phyloP scores from a whole-genome alignment of 2,797 vertebrate genomes.

The Ptychobarbus kaznakovi region DNA sequence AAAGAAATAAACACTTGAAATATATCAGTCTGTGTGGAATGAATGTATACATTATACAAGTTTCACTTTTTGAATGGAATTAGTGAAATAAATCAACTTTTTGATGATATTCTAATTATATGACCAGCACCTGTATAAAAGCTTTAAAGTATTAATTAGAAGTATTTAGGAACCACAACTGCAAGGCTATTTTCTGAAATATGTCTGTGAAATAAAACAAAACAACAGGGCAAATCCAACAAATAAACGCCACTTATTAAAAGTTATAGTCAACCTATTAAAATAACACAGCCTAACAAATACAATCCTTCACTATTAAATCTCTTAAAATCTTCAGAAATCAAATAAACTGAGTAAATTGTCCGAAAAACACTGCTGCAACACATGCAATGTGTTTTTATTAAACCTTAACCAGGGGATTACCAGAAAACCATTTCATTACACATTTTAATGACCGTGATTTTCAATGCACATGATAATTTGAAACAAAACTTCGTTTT shows the following conservation, averaged over 20 bases:
- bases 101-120: too few species aligned
- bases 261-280: constrained; percentile 36
- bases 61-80: too few species aligned
- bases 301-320: constrained; percentile 45
- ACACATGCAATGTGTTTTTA: constrained; percentile 54
- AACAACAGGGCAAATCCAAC: constrained; percentile 1
- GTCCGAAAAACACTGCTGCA: constrained; percentile 53
- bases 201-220: constrained; percentile 3
- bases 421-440: constrained; percentile 61
- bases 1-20: too few species aligned
- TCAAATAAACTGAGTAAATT: constrained; percentile 59
- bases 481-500: constrained; percentile 57
- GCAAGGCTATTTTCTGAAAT: not conserved
- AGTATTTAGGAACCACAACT: not conserved
- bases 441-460: constrained; percentile 63
- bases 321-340: constrained; percentile 57
- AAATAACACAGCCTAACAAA: constrained; percentile 54
- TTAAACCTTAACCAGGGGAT: constrained; percentile 63
- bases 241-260: constrained; percentile 40
- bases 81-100: too few species aligned
- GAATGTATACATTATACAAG: too few species aligned
- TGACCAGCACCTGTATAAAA: too few species aligned
- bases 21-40: too few species aligned
- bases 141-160: not conserved
- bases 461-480: constrained; percentile 58